These are phyloP conservation scores for Sitta carolinensis DNA, from an alignment of 2,797 vertebrate species.

Conservation along the genomic window DNA sequence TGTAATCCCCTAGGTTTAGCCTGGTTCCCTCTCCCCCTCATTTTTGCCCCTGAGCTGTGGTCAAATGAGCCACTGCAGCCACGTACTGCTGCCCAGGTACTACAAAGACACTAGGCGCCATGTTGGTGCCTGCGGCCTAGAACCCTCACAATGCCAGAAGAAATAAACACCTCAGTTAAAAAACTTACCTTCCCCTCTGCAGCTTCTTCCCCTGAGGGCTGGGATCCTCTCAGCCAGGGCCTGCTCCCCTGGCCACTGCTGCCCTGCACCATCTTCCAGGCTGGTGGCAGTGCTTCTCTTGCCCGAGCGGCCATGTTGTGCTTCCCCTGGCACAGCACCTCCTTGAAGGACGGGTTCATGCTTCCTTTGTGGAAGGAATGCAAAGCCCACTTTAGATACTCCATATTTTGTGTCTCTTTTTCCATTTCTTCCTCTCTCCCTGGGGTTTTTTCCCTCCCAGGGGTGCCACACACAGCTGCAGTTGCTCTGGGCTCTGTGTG, in stretches of 20 bases:
- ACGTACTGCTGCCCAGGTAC: not conserved
- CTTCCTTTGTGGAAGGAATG: not conserved
- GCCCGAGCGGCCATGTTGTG: rapidly evolving
- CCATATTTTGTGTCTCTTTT: not conserved
- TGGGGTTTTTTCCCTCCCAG: not conserved
- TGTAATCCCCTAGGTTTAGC: not conserved
- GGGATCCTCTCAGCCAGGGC: not conserved
- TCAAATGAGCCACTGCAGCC: not conserved
- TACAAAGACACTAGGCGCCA: rapidly evolving
- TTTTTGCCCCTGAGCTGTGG: not conserved
- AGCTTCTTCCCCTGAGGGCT: not conserved
- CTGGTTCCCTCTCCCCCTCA: not conserved
- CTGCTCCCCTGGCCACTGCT: not conserved
- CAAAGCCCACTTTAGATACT: not conserved
- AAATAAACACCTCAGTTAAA: not conserved
- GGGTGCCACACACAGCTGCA: rapidly evolving
- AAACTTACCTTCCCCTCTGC: not conserved
- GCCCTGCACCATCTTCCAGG: not conserved
- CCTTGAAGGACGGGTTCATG: rapidly evolving
- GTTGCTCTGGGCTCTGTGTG: not conserved
- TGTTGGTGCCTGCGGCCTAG: not conserved
- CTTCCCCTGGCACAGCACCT: not conserved
- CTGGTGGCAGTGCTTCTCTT: rapidly evolving
- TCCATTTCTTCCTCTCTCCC: not conserved
- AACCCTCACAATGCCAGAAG: rapidly evolving